These are phyloP conservation scores for Spinus pinus DNA, from an alignment of 2,797 vertebrate species.

Conservation along the genomic window DNA sequence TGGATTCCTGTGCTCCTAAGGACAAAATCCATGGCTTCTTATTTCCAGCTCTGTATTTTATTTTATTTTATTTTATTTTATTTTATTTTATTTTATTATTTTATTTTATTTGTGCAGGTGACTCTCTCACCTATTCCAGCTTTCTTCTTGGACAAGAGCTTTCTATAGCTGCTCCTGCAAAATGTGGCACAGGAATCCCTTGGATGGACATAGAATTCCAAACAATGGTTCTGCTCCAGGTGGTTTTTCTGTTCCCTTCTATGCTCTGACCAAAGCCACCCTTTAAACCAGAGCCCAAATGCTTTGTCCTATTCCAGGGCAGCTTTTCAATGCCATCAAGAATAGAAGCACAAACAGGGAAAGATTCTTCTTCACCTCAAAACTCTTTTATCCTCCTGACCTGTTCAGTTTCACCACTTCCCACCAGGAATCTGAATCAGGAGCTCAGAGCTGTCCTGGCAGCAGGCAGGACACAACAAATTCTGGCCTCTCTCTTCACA, in stretches of 20 bases:
- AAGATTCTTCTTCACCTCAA: not conserved
- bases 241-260: not conserved
- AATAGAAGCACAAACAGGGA: not conserved
- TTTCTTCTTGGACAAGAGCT: not conserved
- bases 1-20: not conserved
- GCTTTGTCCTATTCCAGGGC: not conserved
- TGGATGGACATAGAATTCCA: accelerated
- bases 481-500: not conserved
- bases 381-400: not conserved
- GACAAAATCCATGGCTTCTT: not conserved
- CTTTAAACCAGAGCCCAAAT: not conserved
- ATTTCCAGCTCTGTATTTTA: not conserved
- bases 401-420: not conserved
- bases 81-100: not conserved
- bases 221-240: not conserved
- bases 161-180: not conserved
- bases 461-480: not conserved
- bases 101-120: not conserved
- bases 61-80: not conserved
- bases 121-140: not conserved
- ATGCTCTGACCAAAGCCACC: not conserved
- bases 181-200: not conserved
- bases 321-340: not conserved
- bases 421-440: not conserved
- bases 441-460: not conserved